A percentile compares a stretch with the other conserved stretches of the same genome.
These are phyloP conservation scores for Phymanthus crucifer DNA, from an alignment of 92 coral and sea anemone species.

Conservation along the genomic window DNA sequence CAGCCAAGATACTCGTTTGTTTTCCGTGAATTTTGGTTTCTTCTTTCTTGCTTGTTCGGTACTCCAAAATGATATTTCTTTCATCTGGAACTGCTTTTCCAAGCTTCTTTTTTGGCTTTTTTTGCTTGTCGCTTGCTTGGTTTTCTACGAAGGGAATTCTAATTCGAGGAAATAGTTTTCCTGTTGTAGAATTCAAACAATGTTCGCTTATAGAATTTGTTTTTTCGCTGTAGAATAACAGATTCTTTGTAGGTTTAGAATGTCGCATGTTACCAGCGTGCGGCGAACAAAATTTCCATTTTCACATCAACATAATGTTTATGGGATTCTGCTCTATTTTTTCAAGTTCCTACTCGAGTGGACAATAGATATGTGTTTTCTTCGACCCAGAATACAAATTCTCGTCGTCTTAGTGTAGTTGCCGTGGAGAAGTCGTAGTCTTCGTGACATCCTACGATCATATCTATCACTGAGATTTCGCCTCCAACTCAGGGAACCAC, in stretches of 20 bases:
- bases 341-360: background rate
- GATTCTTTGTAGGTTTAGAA: background rate
- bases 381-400: background rate
- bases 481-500: background rate
- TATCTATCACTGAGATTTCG: background rate
- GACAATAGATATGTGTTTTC: background rate
- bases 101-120: background rate
- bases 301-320: background rate
- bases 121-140: background rate
- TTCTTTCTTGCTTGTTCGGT: background rate
- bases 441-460: background rate
- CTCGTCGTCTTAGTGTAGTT: background rate
- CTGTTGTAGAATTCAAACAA: background rate
- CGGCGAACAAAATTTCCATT: background rate
- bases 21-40: background rate
- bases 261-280: background rate
- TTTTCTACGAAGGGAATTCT: background rate
- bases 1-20: background rate
- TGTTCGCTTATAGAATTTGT: background rate
- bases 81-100: background rate
- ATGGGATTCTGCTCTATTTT: background rate
- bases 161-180: background rate
- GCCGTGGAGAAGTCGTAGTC: background rate
- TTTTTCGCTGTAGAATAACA: background rate
- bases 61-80: constrained; percentile 16